Evolutionary conservation across 2,888 invertebrate genomes (phyloP).

Genomic region (Heliconius charithonia): DNA sequence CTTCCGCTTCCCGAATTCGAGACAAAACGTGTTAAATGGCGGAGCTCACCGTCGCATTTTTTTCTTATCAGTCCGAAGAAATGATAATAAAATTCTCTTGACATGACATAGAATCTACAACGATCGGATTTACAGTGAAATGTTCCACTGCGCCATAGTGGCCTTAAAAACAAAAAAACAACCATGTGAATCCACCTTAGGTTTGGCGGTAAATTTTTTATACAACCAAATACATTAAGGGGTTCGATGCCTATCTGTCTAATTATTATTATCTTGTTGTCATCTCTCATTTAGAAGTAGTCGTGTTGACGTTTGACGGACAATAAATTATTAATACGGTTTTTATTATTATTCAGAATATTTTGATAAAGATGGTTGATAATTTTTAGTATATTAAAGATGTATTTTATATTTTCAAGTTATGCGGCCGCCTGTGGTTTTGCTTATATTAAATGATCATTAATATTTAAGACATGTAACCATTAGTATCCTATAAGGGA

Average conservation of each 20-base stretch:
- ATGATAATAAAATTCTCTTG: too few species aligned
- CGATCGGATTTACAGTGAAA: too few species aligned
- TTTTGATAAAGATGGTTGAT: constrained; percentile 4
- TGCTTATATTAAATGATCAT: background rate
- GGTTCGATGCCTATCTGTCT: constrained; percentile 46
- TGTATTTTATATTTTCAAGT: background rate
- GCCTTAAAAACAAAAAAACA: background rate
- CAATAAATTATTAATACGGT: constrained; percentile 18
- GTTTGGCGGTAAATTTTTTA: constrained; percentile 37
- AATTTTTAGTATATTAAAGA: constrained; percentile 7
- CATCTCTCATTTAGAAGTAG: constrained; percentile 43
- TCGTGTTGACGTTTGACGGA: constrained; percentile 16
- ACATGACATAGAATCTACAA: too few species aligned
- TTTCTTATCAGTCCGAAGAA: too few species aligned
- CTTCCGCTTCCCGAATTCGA: too few species aligned
- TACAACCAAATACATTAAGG: constrained; percentile 35
- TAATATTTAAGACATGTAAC: background rate
- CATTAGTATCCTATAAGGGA: background rate
- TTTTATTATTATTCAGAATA: background rate
- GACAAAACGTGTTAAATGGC: too few species aligned
- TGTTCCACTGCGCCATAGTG: too few species aligned
- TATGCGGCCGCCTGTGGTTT: constrained; percentile 13
- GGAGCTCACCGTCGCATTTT: too few species aligned
- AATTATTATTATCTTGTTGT: constrained; percentile 48
- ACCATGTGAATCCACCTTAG: constrained; percentile 24